Evolutionary conservation across 2,888 invertebrate genomes (phyloP), one percentile per base, ranked within the genome.

Genomic region (Scotopteryx bipunctaria): DNA sequence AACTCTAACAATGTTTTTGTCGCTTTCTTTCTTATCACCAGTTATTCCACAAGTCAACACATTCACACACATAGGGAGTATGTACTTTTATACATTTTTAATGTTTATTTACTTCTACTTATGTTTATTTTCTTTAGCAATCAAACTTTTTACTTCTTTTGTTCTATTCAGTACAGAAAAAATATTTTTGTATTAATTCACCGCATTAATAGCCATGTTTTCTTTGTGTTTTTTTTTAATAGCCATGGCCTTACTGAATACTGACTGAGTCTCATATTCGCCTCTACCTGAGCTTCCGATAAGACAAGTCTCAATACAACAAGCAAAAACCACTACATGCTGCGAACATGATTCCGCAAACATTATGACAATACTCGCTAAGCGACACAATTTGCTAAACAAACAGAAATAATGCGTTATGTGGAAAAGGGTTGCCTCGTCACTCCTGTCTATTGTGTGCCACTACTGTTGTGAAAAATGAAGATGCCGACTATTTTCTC

Each of bases 291-390:
- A 25, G 21, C 11, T 33, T 15, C 11, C 21, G n/a, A 9, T 17
- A 31, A 13, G 3, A 29, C 5, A 17, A 8, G 3, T n/a, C 0
- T 3, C 25, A 15, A 27, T n/a, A 15, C 19, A 41, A 32, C 31
- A 17, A 5, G 49, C 44, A 52, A 42, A 51, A 67, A 40, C 19
- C 2, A 33, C 59, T 52, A 52, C 83, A 71, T 64, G 77, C 84
- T 81, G 83, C 38, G 80, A 58, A 55, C 55, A 70, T 71, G 72
- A 81, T 71, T 71, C 60, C 64, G 49, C 71, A 77, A 81, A 82
- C 73, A 78, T 77, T 80, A 71, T 76, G 73, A 73, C 71, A 76
- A 78, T 69, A 62, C 63, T 42, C 47, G 46, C 63, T 77, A 68
- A 76, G 72, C 68, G 73, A 70, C 64, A 60, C 69, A 63, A 68